phyloP scores from a whole-genome alignment of 2,797 vertebrate genomes.

The Chromobotia macracanthus region DNA sequence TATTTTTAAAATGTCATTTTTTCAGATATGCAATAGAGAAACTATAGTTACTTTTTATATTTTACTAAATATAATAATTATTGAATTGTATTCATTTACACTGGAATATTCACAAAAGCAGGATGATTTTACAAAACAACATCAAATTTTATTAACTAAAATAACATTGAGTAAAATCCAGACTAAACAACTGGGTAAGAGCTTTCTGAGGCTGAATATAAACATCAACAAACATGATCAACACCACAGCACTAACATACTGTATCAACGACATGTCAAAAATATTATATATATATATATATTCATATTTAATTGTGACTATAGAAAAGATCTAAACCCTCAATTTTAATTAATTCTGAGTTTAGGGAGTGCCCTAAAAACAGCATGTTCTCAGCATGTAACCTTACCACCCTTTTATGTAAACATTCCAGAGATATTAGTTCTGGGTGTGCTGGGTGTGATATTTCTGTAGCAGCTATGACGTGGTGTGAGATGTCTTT shows the following conservation, averaged over 20 bases:
- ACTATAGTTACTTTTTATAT: no score
- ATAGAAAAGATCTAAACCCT: not conserved
- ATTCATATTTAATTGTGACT: not conserved
- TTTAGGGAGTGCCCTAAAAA: not conserved
- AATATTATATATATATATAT: not conserved
- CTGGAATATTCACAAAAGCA: not conserved
- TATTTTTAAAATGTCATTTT: not conserved
- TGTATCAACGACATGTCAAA: not conserved
- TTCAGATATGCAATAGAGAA: not conserved
- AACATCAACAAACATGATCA: not conserved
- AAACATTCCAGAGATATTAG: not conserved
- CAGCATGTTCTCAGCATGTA: not conserved
- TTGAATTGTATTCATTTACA: not conserved
- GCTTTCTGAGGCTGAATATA: not conserved
- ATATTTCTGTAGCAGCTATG: constrained; percentile 75
- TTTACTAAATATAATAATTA: not conserved
- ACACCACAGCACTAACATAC: not conserved
- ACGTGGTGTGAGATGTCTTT: constrained; percentile 32
- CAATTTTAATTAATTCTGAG: not conserved
- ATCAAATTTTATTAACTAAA: not conserved
- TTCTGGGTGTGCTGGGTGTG: constrained; percentile 40
- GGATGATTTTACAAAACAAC: not conserved
- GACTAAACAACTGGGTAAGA: not conserved
- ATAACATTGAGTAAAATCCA: not conserved
- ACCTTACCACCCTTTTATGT: not conserved